Conservation (phyloP, 1,140 invertebrate genomes). For the Pissodes strobi region DNA sequence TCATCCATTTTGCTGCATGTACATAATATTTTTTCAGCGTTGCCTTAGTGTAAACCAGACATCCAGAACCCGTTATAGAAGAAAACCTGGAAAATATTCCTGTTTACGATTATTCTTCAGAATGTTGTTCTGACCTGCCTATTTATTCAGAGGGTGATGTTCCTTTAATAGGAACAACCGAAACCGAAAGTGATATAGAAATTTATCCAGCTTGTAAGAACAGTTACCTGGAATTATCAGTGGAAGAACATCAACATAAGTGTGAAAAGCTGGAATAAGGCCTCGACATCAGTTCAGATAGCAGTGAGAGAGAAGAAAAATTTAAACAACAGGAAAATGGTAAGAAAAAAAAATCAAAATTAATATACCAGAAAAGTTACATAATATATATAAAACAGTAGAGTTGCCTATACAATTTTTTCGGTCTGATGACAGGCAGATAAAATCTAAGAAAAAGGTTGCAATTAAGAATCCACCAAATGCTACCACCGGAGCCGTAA, state of each 20-base stretch:
- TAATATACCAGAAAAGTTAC: constrained; percentile 50
- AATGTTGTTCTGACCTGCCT: constrained; percentile 10
- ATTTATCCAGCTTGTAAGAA: constrained; percentile 63
- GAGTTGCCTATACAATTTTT: constrained; percentile 56
- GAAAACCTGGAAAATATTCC: constrained; percentile 23
- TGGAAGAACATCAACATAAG: constrained; percentile 68
- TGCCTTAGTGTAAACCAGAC: background rate
- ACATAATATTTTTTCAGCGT: constrained; percentile 17
- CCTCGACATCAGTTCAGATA: constrained; percentile 63
- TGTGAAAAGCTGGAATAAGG: constrained; percentile 74
- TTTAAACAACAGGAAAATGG: constrained; percentile 42
- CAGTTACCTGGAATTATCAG: constrained; percentile 51
- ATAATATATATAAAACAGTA: constrained; percentile 58
- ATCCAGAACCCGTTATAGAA: constrained; percentile 31
- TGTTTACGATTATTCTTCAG: constrained; percentile 28
- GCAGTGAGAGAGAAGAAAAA: constrained; percentile 57
- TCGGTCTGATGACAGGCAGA: too few relatives aligned
- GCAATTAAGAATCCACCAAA: constrained; percentile 48
- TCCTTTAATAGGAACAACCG: constrained; percentile 42
- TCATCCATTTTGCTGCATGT: too few relatives aligned
- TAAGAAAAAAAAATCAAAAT: constrained; percentile 49
- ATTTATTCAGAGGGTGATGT: constrained; percentile 46
- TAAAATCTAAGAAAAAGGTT: constrained; percentile 23
- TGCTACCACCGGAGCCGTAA: constrained; percentile 52
- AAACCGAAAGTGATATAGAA: constrained; percentile 50